Conservation (phyloP, 2,113 vertebrate genomes). For the Hypocryptadius cinnamomeus region DNA sequence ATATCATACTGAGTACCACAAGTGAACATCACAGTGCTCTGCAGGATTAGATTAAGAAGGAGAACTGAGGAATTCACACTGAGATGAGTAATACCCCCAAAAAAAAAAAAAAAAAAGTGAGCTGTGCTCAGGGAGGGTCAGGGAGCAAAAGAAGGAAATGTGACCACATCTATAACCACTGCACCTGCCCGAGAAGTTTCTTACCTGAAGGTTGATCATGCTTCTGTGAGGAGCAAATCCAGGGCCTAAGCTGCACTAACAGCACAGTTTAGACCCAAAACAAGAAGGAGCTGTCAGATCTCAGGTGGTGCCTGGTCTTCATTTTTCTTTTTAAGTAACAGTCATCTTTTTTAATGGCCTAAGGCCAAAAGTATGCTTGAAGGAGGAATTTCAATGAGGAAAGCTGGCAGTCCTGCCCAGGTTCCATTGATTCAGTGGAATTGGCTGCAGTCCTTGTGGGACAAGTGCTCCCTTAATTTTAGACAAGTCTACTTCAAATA, state of each 20-base stretch:
- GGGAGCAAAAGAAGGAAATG: background rate
- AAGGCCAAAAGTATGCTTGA: background rate
- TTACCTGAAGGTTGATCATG: background rate
- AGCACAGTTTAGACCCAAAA: background rate
- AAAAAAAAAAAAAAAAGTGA: background rate
- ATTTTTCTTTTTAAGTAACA: background rate
- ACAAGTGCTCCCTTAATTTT: conserved; percentile 8
- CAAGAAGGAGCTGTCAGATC: background rate
- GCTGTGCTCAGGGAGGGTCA: background rate
- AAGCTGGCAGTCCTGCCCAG: background rate
- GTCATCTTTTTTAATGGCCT: background rate
- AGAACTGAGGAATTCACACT: background rate
- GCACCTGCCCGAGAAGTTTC: background rate
- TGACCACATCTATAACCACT: background rate
- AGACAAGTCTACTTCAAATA: conserved; percentile 21
- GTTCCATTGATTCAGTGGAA: background rate
- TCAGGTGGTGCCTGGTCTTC: background rate
- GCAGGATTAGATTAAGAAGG: background rate
- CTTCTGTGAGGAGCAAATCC: background rate
- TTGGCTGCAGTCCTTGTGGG: background rate
- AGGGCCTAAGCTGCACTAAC: background rate
- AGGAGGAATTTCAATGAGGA: background rate
- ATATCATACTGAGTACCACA: background rate
- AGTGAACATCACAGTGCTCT: background rate
- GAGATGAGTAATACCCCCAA: background rate